Conservation (phyloP, 2,888 invertebrate species). For the Nomada fucata region DNA sequence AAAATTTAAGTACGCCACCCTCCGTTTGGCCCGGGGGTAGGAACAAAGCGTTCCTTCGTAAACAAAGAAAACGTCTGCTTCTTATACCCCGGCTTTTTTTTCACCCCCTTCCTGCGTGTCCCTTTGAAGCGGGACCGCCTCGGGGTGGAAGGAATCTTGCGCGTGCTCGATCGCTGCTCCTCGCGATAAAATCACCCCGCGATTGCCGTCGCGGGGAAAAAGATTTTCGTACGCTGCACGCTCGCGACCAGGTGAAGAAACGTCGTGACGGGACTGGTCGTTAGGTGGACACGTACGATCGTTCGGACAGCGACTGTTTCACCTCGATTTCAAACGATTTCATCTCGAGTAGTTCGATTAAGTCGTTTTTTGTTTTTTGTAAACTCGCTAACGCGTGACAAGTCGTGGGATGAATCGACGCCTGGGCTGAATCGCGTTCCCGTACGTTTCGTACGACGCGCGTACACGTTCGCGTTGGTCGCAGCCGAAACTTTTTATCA, state of each 20-base stretch:
- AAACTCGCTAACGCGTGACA: no score
- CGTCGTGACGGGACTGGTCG: no score
- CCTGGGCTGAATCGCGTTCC: no score
- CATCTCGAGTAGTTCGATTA: no score
- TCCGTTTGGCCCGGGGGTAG: not conserved
- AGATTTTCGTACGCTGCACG: no score
- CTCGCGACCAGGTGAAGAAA: no score
- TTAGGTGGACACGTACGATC: no score
- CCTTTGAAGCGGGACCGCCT: slow-evolving; percentile 38
- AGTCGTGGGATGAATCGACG: no score
- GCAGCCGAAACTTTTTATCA: not conserved
- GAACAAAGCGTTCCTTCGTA: slow-evolving; percentile 46
- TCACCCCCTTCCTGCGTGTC: slow-evolving; percentile 3
- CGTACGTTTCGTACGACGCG: no score
- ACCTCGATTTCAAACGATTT: no score
- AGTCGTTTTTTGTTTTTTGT: no score
- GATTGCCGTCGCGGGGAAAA: slow-evolving; percentile 51
- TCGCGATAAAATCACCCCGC: slow-evolving; percentile 59
- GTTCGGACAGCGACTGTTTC: no score
- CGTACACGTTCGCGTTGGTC: not conserved
- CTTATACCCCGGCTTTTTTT: slow-evolving; percentile 28
- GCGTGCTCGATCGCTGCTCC: slow-evolving; percentile 20
- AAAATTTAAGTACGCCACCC: slow-evolving; percentile 41
- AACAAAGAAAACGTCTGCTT: slow-evolving; percentile 56
- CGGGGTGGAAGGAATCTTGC: slow-evolving; percentile 41